A percentile compares a stretch with the other conserved stretches of the same genome.
phyloP scores from a whole-genome alignment of 2,888 invertebrate genomes.

The Beris morrisii region DNA sequence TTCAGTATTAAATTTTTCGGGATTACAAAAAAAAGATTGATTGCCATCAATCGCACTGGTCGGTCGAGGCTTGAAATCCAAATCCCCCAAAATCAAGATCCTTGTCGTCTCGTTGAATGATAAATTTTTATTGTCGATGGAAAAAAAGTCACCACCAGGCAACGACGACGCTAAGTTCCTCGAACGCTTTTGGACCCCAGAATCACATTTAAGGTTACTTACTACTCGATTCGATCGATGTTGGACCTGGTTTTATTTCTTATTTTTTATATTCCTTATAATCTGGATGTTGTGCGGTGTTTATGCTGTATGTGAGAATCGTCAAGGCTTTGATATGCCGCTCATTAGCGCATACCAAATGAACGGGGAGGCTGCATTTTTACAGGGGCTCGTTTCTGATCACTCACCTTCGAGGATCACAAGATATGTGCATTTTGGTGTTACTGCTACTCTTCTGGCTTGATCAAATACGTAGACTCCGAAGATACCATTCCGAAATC shows the following conservation, averaged over 20 bases:
- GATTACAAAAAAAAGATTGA: conserved; percentile 18
- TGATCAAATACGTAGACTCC: too few relatives aligned
- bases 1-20: conserved; percentile 6
- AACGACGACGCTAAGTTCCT: too few relatives aligned
- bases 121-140: conserved; percentile 30
- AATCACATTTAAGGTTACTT: too few relatives aligned
- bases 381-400: conserved; percentile 19
- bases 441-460: too few relatives aligned
- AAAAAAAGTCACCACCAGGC: too few relatives aligned
- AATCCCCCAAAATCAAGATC: conserved; percentile 33
- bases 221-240: too few relatives aligned
- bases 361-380: conserved; percentile 29
- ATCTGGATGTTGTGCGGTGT: too few relatives aligned
- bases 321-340: conserved; percentile 31
- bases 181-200: too few relatives aligned
- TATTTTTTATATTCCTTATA: too few relatives aligned
- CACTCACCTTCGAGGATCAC: conserved; percentile 6
- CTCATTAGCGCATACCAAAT: conserved; percentile 39
- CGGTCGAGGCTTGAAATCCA: conserved; percentile 1
- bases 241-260: too few relatives aligned
- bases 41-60: conserved; percentile 17
- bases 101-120: conserved; percentile 32
- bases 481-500: too few relatives aligned
- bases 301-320: not conserved
- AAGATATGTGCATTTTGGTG: too few relatives aligned